A percentile compares a stretch with the other conserved stretches of the same genome.
phyloP scores from a whole-genome alignment of 1,140 invertebrate genomes.

The Neodiprion pinetum region DNA sequence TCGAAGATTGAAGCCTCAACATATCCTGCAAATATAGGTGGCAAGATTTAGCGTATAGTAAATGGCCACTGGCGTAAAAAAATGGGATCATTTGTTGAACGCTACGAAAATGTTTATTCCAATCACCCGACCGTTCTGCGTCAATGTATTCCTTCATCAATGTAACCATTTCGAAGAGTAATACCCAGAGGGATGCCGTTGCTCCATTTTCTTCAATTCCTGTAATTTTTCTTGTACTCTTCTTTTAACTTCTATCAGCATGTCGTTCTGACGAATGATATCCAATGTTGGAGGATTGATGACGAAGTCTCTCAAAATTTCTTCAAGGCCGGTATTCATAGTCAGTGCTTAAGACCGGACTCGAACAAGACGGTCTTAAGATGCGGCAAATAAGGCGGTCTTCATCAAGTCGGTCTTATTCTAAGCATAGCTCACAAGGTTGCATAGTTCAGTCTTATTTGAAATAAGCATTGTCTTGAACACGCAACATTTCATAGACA shows the following conservation, averaged over 20 bases:
- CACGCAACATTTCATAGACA: too few species aligned
- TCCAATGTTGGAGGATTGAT: too few species aligned
- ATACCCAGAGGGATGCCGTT: constrained; percentile 34
- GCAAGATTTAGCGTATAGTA: constrained; percentile 40
- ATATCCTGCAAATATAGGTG: constrained; percentile 45
- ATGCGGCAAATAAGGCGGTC: too few species aligned
- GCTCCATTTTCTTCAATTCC: constrained; percentile 13
- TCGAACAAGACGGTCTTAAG: too few species aligned
- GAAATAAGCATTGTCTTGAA: too few species aligned
- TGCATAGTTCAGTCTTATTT: too few species aligned
- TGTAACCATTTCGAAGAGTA: constrained; percentile 32
- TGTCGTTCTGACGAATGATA: too few species aligned
- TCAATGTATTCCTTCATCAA: constrained; percentile 39
- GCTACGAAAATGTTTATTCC: constrained; percentile 40
- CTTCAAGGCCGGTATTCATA: too few species aligned
- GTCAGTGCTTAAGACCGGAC: too few species aligned
- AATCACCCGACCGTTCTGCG: constrained; percentile 45
- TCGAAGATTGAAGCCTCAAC: constrained; percentile 26
- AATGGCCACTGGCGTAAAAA: constrained; percentile 43
- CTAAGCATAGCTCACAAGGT: too few species aligned
- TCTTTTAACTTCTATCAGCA: not conserved
- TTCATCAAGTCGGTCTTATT: too few species aligned
- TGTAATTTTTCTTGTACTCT: constrained; percentile 3
- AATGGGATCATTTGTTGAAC: constrained; percentile 46
- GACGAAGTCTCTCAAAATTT: too few species aligned